Conservation (phyloP, 2,888 invertebrate species). For the Emmelina monodactyla region DNA sequence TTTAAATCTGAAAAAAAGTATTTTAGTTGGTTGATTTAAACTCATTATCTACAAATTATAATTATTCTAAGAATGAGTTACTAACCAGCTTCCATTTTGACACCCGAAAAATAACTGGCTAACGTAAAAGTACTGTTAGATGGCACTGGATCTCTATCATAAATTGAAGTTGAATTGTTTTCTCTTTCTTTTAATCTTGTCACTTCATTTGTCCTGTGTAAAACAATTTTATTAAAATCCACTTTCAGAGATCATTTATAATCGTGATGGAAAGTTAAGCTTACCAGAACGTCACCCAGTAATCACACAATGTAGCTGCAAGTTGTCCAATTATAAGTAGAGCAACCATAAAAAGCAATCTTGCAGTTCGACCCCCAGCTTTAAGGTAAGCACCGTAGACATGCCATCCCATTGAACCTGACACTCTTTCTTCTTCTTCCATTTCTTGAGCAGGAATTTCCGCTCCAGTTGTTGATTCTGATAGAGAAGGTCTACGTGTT, state of each 20-base stretch:
- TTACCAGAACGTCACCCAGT: conserved; percentile 79
- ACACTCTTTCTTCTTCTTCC: conserved; percentile 68
- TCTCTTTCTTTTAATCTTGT: conserved; percentile 46
- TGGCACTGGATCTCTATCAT: conserved; percentile 27
- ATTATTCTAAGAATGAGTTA: background rate
- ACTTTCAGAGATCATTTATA: background rate
- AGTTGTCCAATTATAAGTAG: conserved; percentile 70
- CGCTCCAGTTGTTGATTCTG: conserved; percentile 48
- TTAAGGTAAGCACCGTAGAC: conserved; percentile 70
- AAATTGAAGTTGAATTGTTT: conserved; percentile 38
- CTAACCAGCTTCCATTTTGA: conserved; percentile 34
- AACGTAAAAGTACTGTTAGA: conserved; percentile 38
- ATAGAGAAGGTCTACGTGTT: conserved; percentile 49
- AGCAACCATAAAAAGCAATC: conserved; percentile 57
- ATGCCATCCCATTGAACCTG: conserved; percentile 71
- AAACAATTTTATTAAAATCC: conserved; percentile 3
- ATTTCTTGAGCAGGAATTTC: conserved; percentile 60
- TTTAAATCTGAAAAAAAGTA: conserved; percentile 33
- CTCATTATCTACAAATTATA: background rate
- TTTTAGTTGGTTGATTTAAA: background rate
- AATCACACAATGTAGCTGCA: conserved; percentile 75
- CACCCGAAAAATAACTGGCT: conserved; percentile 43
- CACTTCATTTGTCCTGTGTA: conserved; percentile 54
- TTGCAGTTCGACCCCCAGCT: conserved; percentile 63
- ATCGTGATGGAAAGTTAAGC: conserved; percentile 4